Evolutionary conservation across 2,797 vertebrate species (phyloP).

Genomic region (Eleutherodactylus coqui): DNA sequence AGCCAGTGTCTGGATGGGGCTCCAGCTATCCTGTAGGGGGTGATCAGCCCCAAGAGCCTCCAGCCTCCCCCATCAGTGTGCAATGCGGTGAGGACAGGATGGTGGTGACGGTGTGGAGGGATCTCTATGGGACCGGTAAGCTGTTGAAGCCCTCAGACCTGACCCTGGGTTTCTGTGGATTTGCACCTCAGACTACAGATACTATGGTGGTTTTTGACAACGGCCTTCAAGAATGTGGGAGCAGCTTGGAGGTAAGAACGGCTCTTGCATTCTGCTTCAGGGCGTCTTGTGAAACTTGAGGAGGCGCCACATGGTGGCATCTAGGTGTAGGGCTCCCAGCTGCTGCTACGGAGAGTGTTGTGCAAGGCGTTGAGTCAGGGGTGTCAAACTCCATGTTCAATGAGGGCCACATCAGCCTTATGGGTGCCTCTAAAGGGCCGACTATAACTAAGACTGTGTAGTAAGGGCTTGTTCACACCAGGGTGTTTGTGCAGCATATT

Average conservation of each 20-base stretch:
- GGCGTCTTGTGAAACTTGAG: too few relatives aligned
- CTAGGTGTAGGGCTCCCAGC: too few relatives aligned
- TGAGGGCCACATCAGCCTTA: too few relatives aligned
- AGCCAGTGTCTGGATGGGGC: neutral
- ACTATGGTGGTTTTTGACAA: neutral
- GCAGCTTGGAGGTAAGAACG: neutral
- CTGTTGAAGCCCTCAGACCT: slow-evolving; percentile 43
- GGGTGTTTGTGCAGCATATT: too few relatives aligned
- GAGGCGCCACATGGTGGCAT: too few relatives aligned
- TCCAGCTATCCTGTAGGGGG: neutral
- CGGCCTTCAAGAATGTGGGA: slow-evolving; percentile 36
- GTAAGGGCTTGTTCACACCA: too few relatives aligned
- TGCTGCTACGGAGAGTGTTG: too few relatives aligned
- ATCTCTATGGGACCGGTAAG: slow-evolving; percentile 38
- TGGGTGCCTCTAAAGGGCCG: too few relatives aligned
- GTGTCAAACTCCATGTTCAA: too few relatives aligned
- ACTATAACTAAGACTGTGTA: too few relatives aligned
- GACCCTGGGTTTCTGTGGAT: neutral
- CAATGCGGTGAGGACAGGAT: slow-evolving; percentile 33
- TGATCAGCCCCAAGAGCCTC: neutral
- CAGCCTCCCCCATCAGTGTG: neutral
- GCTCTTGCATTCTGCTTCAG: neutral
- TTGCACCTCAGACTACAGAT: neutral
- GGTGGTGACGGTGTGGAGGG: slow-evolving; percentile 7
- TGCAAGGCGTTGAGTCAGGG: too few relatives aligned